Conservation (phyloP, 2,113 vertebrate genomes). For the Panthera uncia region DNA sequence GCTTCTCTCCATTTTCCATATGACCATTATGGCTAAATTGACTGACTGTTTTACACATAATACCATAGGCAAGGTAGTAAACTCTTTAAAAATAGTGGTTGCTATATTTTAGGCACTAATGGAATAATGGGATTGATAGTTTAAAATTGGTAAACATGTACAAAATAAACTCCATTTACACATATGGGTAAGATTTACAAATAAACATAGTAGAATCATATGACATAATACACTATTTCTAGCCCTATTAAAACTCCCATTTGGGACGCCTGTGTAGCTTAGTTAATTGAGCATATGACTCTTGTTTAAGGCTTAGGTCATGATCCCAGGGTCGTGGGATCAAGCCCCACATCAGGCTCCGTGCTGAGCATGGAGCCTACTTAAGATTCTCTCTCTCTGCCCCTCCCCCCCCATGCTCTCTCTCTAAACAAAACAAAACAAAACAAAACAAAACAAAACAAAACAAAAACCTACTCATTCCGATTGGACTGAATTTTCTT, state of each 20-base stretch:
- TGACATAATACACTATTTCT: slow-evolving; percentile 30
- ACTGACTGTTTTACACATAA: not conserved
- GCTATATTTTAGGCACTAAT: not conserved
- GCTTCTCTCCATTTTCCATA: slow-evolving; percentile 49
- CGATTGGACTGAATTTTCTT: not conserved
- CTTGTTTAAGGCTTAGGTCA: no score
- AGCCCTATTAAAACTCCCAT: not conserved
- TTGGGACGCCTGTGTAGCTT: no score
- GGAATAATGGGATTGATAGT: not conserved
- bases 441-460: no score
- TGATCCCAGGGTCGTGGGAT: no score
- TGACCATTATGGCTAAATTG: not conserved
- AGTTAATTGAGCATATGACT: no score
- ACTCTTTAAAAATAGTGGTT: slow-evolving; percentile 45
- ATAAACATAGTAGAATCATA: slow-evolving; percentile 18
- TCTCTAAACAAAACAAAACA: no score
- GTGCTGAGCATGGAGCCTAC: no score
- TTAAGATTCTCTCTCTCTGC: no score
- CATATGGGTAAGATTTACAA: slow-evolving; percentile 21
- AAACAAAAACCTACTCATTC: not conserved
- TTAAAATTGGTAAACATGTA: slow-evolving; percentile 43
- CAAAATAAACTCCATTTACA: slow-evolving; percentile 37
- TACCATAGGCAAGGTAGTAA: not conserved
- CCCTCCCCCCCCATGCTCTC: no score
- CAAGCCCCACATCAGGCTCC: no score